Percentiles rank a stretch among this genome's conserved stretches.
These are phyloP conservation scores for Aphrophora alni DNA, from an alignment of 2,888 invertebrate species.

Conservation along the genomic window DNA sequence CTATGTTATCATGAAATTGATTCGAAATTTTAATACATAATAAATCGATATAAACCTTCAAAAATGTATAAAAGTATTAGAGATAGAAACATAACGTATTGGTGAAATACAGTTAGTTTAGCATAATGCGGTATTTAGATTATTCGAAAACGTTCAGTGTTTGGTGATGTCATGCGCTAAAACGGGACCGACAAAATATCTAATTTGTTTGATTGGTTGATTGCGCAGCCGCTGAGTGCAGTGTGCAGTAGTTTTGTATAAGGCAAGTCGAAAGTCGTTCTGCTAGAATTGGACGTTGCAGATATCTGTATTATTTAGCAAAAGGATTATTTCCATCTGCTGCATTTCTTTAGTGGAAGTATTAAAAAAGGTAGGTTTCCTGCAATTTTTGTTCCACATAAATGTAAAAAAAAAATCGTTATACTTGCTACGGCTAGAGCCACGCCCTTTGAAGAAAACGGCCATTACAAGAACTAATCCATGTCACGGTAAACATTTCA, in stretches of 20 bases:
- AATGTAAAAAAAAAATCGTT: too few species aligned
- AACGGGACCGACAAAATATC: not conserved
- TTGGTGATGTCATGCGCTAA: conserved; percentile 1
- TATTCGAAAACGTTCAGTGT: not conserved
- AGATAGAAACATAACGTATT: too few species aligned
- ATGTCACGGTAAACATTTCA: too few species aligned
- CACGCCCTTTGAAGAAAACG: too few species aligned
- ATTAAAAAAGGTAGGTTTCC: not conserved
- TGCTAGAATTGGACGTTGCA: not conserved
- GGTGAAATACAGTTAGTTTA: too few species aligned
- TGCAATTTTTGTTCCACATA: too few species aligned
- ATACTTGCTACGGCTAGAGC: too few species aligned
- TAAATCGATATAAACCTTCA: too few species aligned
- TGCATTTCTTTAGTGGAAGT: not conserved
- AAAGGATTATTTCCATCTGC: not conserved
- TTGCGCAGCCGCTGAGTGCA: not conserved
- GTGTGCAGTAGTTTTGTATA: not conserved
- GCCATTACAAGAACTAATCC: too few species aligned
- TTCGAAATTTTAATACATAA: too few species aligned
- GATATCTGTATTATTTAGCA: not conserved
- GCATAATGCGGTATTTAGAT: not conserved
- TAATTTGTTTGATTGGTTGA: not conserved
- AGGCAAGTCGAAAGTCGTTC: not conserved
- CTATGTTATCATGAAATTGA: too few species aligned
- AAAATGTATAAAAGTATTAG: too few species aligned